Evolutionary conservation across 2,888 invertebrate species (phyloP), one percentile per base, ranked within the genome.

Genomic region (Thereva unica): DNA sequence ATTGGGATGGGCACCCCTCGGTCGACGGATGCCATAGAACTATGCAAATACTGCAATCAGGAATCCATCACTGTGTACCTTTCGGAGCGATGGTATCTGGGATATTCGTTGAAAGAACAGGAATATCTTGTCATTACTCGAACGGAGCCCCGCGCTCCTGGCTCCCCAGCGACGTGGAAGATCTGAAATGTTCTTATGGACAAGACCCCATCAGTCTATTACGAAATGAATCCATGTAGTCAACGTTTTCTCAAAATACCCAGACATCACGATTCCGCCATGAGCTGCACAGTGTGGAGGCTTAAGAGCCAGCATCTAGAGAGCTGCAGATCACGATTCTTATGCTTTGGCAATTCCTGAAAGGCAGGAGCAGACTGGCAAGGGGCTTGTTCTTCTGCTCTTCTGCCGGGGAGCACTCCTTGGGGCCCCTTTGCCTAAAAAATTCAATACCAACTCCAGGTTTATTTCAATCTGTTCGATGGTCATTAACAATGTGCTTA

Each of bases 191-290:
- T 41, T 41, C 45, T 12, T 47, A n/a, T 4, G 47, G 5, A 9
- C 47, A 47, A 12, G 47, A n/a, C 4, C 10, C 12, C 12, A n/a
- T 47, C 47, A n/a, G 5, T 47, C 12, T 5, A 12, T n/a, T 47
- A 12, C n/a, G n/a, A 47, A 47, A n/a, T 47, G 47, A 47, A 9
- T 47, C 12, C n/a, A 12, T 47, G 47, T n/a, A 47, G 47, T 47
- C 10, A 47, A 47, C 6, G 4, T 47, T 47, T 47, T n/a, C n/a
- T 47, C 10, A n/a, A n/a, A n/a, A 47, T 47, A 47, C 12, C 47
- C n/a, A 47, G 47, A 47, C 47, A 47, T 47, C 47, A 47, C 47
- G 47, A 47, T 5, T 47, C 12, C n/a, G 47, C 47, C 47, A 47
- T 47, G 47, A 42, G 23, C n/a, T n/a, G n/a, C 23, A 23, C 1